These are phyloP conservation scores for Diarsia dahlii DNA, from an alignment of 2,888 invertebrate genomes.

Conservation along the genomic window DNA sequence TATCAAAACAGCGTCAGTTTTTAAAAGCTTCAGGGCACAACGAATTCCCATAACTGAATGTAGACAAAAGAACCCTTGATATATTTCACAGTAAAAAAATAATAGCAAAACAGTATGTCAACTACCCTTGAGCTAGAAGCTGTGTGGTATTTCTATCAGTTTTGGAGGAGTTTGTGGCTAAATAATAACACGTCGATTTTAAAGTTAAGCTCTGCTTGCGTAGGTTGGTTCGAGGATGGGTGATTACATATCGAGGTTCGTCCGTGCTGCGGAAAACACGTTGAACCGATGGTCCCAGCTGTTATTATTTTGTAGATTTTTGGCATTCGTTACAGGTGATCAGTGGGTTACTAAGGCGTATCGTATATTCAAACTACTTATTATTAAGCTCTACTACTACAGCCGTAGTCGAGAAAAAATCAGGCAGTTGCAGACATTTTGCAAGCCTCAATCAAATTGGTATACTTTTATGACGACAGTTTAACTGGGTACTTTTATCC, in stretches of 20 bases:
- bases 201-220: not conserved
- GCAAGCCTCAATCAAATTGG: not conserved
- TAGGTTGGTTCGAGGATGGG: not conserved
- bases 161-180: not conserved
- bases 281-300: not conserved
- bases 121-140: not conserved
- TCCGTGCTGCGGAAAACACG: not conserved
- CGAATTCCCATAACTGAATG: constrained; percentile 40
- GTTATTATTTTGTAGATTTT: not conserved
- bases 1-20: constrained; percentile 26
- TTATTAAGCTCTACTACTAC: too few species aligned
- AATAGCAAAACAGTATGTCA: constrained; percentile 21
- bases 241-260: too few species aligned
- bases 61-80: constrained; percentile 57
- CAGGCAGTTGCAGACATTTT: not conserved
- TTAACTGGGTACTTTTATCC: not conserved
- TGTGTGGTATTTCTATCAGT: not conserved
- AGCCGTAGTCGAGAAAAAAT: too few species aligned
- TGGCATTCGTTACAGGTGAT: too few species aligned
- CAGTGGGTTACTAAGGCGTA: too few species aligned
- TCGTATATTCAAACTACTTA: too few species aligned
- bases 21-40: constrained; percentile 27
- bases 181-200: too few species aligned
- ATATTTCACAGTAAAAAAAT: constrained; percentile 5
- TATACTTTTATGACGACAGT: not conserved